These are phyloP conservation scores for Hirtodrosophila confusa DNA, from an alignment of 2,888 invertebrate species.

Conservation along the genomic window DNA sequence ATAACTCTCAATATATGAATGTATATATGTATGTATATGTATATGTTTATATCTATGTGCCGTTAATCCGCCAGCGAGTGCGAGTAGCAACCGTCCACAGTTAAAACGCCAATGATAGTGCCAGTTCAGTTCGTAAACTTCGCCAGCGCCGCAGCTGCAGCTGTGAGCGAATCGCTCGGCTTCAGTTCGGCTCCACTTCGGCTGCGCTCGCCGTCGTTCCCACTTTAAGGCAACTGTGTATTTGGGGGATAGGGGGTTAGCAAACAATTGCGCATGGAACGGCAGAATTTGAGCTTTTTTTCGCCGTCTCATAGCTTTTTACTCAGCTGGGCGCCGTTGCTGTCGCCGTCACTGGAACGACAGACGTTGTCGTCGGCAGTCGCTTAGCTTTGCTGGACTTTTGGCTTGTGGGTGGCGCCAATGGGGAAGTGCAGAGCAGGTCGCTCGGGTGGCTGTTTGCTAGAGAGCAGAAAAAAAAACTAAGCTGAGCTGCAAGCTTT, in stretches of 20 bases:
- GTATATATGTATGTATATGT: slow-evolving; percentile 32
- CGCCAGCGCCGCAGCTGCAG: slow-evolving; percentile 53
- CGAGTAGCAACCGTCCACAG: slow-evolving; percentile 83
- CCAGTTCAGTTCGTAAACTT: slow-evolving; percentile 43
- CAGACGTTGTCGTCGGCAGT: slow-evolving; percentile 15
- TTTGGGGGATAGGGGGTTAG: not conserved
- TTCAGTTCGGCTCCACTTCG: slow-evolving; percentile 30
- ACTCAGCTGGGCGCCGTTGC: slow-evolving; percentile 50
- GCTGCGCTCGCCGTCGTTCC: slow-evolving; percentile 19
- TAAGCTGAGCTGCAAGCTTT: slow-evolving; percentile 44
- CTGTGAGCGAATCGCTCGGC: slow-evolving; percentile 31
- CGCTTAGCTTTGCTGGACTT: slow-evolving; percentile 19
- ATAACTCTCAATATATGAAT: slow-evolving; percentile 46
- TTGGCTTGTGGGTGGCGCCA: slow-evolving; percentile 49
- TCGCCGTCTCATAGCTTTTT: slow-evolving; percentile 34
- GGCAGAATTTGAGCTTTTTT: slow-evolving; percentile 39
- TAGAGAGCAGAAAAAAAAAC: slow-evolving; percentile 34
- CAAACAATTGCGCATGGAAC: slow-evolving; percentile 41
- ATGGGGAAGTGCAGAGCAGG: slow-evolving; percentile 36
- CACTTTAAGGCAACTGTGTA: slow-evolving; percentile 9
- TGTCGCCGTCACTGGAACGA: slow-evolving; percentile 41
- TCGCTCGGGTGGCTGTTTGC: slow-evolving; percentile 13
- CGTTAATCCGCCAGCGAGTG: slow-evolving; percentile 81
- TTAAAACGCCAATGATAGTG: slow-evolving; percentile 84
- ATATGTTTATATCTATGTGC: slow-evolving; percentile 57